Conservation (phyloP, 1,140 invertebrate genomes). For the Phymorhynchus buccinoides region DNA sequence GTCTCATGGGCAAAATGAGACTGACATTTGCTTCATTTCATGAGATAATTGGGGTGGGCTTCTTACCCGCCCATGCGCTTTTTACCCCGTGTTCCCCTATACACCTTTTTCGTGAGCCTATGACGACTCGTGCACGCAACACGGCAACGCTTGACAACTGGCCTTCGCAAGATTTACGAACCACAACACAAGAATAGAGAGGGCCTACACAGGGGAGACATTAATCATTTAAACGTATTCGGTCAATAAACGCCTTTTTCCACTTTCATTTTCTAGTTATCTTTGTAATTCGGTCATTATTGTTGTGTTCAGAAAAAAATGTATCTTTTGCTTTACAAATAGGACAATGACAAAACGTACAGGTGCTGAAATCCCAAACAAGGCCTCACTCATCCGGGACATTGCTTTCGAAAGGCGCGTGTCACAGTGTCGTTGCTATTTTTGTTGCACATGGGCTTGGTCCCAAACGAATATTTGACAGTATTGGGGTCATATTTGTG, state of each 20-base stretch:
- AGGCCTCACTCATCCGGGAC: neutral
- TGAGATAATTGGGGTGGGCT: neutral
- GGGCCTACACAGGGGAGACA: neutral
- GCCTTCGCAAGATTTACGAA: neutral
- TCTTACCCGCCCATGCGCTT: too few species aligned
- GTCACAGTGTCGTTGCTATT: neutral
- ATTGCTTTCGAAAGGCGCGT: neutral
- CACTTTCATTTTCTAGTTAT: too few species aligned
- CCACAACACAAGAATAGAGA: neutral
- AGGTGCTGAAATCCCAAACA: neutral
- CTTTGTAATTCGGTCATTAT: too few species aligned
- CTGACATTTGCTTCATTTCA: too few species aligned
- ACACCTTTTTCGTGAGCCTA: neutral
- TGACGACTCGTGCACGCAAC: neutral
- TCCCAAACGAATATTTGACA: neutral
- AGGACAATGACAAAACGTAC: too few species aligned
- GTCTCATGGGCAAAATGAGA: too few species aligned
- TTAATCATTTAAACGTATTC: too few species aligned
- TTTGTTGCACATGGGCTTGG: neutral
- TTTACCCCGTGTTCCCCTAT: too few species aligned
- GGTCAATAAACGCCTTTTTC: too few species aligned
- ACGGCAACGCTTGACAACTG: neutral
- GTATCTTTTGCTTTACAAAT: too few species aligned
- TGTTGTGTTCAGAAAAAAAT: too few species aligned
- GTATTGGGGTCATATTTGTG: neutral